Base-by-base conservation (phyloP, 2,888 invertebrate genomes). In the Polyommatus iphigenia region DNA sequence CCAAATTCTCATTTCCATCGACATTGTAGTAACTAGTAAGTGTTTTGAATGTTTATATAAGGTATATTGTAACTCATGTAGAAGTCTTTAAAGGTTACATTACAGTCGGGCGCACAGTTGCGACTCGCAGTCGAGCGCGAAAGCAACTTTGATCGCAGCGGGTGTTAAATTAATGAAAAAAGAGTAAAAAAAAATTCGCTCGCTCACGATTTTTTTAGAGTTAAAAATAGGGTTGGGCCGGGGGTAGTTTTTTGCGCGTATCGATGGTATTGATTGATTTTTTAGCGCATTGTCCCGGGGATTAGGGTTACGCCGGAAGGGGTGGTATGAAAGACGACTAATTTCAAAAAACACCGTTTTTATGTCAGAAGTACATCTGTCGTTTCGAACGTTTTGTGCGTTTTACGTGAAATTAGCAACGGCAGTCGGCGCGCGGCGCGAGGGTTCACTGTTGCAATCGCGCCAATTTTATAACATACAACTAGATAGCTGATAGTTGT, bases 251-350 rank as follows among this genome's bases (percentile, higher is more conserved):
- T 77, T 78, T 78, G 62, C 78, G 62, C 77, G 73, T 73, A 78
- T 78, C 78, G 78, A 73, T 78, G 24, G 62, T 78, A 86, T 85
- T 82, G 85, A 85, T 85, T 83, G 84, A 84, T 80, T 85, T 82
- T 82, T 83, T 82, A 78, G 59, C 78, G 81, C 75, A 82, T 85
- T 84, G 84, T 84, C 54, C 71, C 80, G n/a, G 77, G 67, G 80
- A 83, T 84, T 85, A 85, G 85, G 86, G 86, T 86, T 87, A 85
- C 76, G 72, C 62, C 77, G 78, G 79, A 85, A 84, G 83, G 83
- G 83, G 84, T 84, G 83, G 71, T 73, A 76, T 79, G 78, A 80
- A 79, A 81, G 81, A 76, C 76, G 76, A 78, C 79, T 81, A 80
- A 81, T 82, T 80, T 81, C 79, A 71, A 78, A 77, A 78, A 78